Evolutionary conservation across 2,113 vertebrate genomes (phyloP).

Genomic region (Equus quagga): DNA sequence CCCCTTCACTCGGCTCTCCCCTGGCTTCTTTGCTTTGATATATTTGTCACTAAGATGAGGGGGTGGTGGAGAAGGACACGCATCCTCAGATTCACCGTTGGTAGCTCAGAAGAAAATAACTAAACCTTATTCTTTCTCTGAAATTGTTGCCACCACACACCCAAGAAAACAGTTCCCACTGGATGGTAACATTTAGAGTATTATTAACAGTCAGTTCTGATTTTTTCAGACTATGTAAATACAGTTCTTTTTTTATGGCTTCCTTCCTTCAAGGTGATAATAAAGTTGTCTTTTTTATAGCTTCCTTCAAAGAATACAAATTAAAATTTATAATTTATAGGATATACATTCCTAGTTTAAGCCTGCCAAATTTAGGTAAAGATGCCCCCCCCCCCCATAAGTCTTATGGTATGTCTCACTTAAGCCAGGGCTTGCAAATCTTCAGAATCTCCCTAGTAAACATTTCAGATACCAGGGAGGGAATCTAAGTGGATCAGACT

Average conservation of each 20-base stretch:
- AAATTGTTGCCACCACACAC: not conserved
- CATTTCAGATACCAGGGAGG: not conserved
- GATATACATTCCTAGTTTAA: not conserved
- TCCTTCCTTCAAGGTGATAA: slow-evolving; percentile 25
- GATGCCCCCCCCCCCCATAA: not conserved
- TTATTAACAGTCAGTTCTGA: not conserved
- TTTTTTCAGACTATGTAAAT: not conserved
- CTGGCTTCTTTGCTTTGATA: not conserved
- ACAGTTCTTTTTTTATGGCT: not conserved
- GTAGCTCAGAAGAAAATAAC: not conserved
- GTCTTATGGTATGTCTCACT: not conserved
- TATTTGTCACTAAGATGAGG: not conserved
- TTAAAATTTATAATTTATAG: not conserved
- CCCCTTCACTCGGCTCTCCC: not conserved
- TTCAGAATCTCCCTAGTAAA: not conserved
- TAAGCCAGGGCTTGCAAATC: not conserved
- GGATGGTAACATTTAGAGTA: not conserved
- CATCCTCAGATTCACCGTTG: not conserved
- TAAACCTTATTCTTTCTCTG: not conserved
- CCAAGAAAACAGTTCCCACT: not conserved
- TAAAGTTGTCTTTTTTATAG: not conserved
- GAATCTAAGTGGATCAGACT: no score
- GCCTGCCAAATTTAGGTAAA: not conserved
- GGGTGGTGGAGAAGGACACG: not conserved
- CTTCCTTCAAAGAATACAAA: slow-evolving; percentile 28